Conservation (phyloP, 2,888 invertebrate genomes). For the Danaus chrysippus region DNA sequence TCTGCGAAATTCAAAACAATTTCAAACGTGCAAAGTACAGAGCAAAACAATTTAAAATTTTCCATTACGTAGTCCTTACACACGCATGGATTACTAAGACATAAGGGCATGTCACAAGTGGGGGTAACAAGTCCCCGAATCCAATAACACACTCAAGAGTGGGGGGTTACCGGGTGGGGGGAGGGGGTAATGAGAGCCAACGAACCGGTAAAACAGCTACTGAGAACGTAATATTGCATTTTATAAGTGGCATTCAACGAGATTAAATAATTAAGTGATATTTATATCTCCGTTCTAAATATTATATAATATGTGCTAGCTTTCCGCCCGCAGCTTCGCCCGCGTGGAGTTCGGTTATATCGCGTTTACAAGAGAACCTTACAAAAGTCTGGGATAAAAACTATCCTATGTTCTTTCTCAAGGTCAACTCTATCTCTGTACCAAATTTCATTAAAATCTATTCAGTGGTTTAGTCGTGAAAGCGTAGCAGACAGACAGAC, state of each 20-base stretch:
- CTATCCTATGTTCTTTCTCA: no score
- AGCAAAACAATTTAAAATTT: slow-evolving; percentile 8
- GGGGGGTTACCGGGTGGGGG: slow-evolving; percentile 16
- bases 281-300: slow-evolving; percentile 7
- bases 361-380: no score
- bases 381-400: no score
- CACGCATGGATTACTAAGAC: slow-evolving; percentile 8
- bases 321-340: no score
- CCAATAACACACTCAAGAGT: slow-evolving; percentile 23
- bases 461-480: no score
- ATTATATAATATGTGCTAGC: no score
- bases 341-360: no score
- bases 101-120: slow-evolving; percentile 11
- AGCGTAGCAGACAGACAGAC: no score
- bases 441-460: no score
- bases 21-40: background rate
- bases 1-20: background rate
- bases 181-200: slow-evolving; percentile 21
- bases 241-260: slow-evolving; percentile 21
- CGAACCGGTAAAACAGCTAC: slow-evolving; percentile 25
- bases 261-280: slow-evolving; percentile 20
- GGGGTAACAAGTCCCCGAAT: slow-evolving; percentile 27
- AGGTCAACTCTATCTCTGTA: no score
- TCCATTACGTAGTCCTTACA: slow-evolving; percentile 7
- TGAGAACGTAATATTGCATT: slow-evolving; percentile 27